Evolutionary conservation across 2,888 invertebrate genomes (phyloP).

Genomic region (Glyphotaelius pellucidus): DNA sequence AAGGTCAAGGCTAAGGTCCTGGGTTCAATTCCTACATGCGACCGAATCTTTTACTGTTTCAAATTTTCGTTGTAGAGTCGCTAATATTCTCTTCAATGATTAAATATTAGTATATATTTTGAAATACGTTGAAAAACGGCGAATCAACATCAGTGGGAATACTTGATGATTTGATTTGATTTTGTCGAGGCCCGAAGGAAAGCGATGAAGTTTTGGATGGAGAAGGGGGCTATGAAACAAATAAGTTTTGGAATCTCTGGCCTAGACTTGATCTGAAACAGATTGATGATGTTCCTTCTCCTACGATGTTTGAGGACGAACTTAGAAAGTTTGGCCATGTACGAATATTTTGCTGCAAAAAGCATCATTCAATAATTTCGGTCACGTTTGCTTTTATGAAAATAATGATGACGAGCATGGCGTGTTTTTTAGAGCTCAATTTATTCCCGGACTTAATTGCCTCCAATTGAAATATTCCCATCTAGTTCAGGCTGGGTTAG

Average conservation of each 20-base stretch:
- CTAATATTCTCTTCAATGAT: no score
- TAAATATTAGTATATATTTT: no score
- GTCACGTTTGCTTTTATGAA: neutral
- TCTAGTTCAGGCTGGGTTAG: neutral
- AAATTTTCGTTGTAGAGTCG: no score
- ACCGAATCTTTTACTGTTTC: no score
- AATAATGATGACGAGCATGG: neutral
- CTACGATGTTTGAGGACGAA: neutral
- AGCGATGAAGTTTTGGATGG: no score
- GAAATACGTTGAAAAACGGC: no score
- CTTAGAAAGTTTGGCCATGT: neutral
- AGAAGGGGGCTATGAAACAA: neutral
- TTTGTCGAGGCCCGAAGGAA: no score
- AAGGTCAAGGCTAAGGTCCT: no score
- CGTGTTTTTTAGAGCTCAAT: conserved; percentile 17
- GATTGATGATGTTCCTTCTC: neutral
- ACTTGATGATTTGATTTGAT: no score
- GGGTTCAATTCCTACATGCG: no score
- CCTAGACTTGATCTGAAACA: neutral
- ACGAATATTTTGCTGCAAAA: neutral
- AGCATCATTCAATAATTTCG: neutral
- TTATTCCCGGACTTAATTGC: conserved; percentile 20
- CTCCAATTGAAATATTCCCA: conserved; percentile 20
- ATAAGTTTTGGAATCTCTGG: neutral
- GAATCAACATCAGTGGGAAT: no score